Evolutionary conservation across 2,888 invertebrate species (phyloP), one percentile per base, ranked within the genome.

Genomic region (Beris morrisii): DNA sequence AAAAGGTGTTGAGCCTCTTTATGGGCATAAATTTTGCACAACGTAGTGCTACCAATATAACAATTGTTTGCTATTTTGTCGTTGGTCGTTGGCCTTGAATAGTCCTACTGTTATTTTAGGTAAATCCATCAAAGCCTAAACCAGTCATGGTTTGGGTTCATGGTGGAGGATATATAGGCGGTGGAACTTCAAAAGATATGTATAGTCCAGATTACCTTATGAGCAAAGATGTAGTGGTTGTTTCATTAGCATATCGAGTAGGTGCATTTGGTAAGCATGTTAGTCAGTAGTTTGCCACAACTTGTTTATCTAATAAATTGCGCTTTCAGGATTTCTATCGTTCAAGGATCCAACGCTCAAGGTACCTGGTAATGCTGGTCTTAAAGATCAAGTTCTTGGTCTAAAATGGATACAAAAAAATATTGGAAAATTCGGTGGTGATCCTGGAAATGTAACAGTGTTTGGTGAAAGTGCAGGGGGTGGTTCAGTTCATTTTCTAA

Each of bases 401-500:
- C 73, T 84, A 12, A 78, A 79, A 69, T 84, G 84, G 84, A 79
- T 84, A 0, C 77, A 82, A 61, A 75, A 79, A 52, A 84, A 84
- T 70, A 82, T 83, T 31, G 68, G 73, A 4, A 73, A 75, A n/a
- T 84, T 84, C 71, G 82, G 82, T 63, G 84, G 84, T 3, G 82
- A 84, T 75, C 78, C 82, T 2, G 74, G 80, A n/a, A 84, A 84
- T 72, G 81, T 80, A 0, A 84, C 83, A 0, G 71, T 84, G 0
- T 83, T 84, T 71, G 84, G 84, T 1, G 82, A 83, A 70, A 84
- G 84, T 72, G 83, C 83, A 4, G 84, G 84, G 6, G 82, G 77
- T 7, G 80, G 79, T 4, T 79, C 82, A 0, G 80, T 81, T 0
- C 82, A 84, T 71, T 76, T 79, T 45, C 75, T 83, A 15, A 72